Evolutionary conservation across 2,797 vertebrate species (phyloP), one percentile per base, ranked within the genome.

Genomic region (Pangasius larnaudii): DNA sequence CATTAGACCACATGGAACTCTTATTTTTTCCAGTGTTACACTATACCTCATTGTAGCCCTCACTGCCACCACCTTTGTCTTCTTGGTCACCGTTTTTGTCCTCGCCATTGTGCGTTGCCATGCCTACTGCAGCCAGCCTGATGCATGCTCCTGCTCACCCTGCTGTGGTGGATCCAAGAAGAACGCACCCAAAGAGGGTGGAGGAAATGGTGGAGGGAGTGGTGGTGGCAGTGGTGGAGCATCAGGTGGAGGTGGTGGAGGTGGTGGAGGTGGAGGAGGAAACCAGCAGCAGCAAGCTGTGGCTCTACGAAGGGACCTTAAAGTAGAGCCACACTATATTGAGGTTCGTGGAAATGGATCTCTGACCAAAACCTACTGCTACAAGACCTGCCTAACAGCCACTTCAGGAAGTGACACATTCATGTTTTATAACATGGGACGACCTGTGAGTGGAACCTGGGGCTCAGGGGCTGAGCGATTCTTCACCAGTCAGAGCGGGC

Each of bases 381-480:
- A 99, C 94, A 99, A 99, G 94, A 98, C 98, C 22, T 99, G 98
- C 90, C 93, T 99, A 92, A 98, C 98, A 0, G 97, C 97, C 16
- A 98, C 98, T 3, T 99, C 98, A 49, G 98, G 98, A 96, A 99
- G 98, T 89, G 98, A 99, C 93, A 98, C 98, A 88, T 99, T 99
- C 94, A 99, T 99, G 98, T 99, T 99, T 96, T 99, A 99, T 96
- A 98, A 99, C 93, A 98, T 97, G 63, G 98, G 97, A 91, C 96
- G 96, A 77, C 98, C 98, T 6, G 92, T 97, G 79, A 97, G 96
- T 88, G 97, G 97, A 92, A 97, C 97, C 91, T 96, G 97, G 94
- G 94, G 97, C 92, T 95, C 97, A 5, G 91, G 91, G 86, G 91
- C 91, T 5, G 96, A 97, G 86, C 97, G 98, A 92, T 97, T 98